Evolutionary conservation across 1,140 invertebrate genomes (phyloP).

Genomic region (Camponotus pennsylvanicus): DNA sequence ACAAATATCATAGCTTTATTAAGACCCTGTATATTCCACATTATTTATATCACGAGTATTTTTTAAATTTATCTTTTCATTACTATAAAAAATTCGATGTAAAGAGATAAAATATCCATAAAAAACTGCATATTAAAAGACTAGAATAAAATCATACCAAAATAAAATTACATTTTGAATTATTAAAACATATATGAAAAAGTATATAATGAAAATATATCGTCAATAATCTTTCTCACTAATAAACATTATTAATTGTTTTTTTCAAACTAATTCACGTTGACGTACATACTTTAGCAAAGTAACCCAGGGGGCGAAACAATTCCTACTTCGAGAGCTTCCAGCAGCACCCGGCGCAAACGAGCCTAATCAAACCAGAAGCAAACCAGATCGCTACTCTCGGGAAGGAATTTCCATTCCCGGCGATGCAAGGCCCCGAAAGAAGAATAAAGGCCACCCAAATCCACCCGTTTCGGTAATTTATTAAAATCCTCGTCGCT

Average conservation of each 20-base stretch:
- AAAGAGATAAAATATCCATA: neutral
- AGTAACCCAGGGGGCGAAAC: slow-evolving; percentile 45
- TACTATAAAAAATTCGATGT: neutral
- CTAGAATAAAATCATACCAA: neutral
- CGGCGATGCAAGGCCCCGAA: slow-evolving; percentile 55
- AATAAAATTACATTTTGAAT: neutral
- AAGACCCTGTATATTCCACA: neutral
- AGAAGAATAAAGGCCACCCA: slow-evolving; percentile 54
- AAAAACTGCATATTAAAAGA: too few species aligned
- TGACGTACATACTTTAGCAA: slow-evolving; percentile 22
- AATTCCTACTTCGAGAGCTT: slow-evolving; percentile 48
- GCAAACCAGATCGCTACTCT: slow-evolving; percentile 62
- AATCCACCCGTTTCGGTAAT: slow-evolving; percentile 67
- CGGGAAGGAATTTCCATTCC: slow-evolving; percentile 51
- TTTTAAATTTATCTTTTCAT: neutral
- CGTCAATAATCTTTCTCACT: neutral
- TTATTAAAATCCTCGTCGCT: slow-evolving; percentile 75
- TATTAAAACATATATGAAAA: neutral
- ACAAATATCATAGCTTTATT: neutral
- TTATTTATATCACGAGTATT: neutral
- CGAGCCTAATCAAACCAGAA: slow-evolving; percentile 60
- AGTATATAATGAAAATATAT: neutral
- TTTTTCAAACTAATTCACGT: slow-evolving; percentile 42
- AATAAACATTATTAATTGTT: neutral
- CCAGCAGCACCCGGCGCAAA: slow-evolving; percentile 51